Evolutionary conservation across 2,113 vertebrate species (phyloP).

Genomic region (Pogona vitticeps): DNA sequence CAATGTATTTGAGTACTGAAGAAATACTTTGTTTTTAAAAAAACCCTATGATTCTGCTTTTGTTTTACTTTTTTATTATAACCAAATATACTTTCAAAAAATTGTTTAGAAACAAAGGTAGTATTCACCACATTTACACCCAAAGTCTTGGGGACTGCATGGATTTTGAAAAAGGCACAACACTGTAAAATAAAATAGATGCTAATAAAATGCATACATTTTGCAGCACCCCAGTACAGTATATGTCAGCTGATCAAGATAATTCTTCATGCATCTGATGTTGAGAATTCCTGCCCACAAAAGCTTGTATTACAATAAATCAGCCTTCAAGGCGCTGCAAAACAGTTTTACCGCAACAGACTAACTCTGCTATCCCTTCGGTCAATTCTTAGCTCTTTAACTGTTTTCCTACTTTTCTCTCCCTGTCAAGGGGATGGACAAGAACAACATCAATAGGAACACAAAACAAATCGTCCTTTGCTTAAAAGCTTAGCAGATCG

Average conservation of each 20-base stretch:
- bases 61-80: not conserved
- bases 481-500: not conserved
- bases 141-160: not conserved
- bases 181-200: not conserved
- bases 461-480: not conserved
- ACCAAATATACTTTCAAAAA: not conserved
- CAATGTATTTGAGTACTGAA: not conserved
- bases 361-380: not conserved
- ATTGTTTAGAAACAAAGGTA: not conserved
- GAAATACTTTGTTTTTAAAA: no score
- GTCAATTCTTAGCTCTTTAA: not conserved
- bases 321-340: not conserved
- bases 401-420: not conserved
- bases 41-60: no score
- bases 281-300: no score
- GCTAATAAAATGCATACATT: no score
- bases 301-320: not conserved
- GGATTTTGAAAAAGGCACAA: not conserved
- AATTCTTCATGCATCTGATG: no score
- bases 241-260: not conserved
- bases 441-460: not conserved
- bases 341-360: not conserved
- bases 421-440: not conserved
- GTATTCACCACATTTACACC: not conserved
- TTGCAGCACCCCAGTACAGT: not conserved